These are phyloP conservation scores for Rhimphoctona megacephalus DNA, from an alignment of 2,888 invertebrate genomes.

Conservation along the genomic window DNA sequence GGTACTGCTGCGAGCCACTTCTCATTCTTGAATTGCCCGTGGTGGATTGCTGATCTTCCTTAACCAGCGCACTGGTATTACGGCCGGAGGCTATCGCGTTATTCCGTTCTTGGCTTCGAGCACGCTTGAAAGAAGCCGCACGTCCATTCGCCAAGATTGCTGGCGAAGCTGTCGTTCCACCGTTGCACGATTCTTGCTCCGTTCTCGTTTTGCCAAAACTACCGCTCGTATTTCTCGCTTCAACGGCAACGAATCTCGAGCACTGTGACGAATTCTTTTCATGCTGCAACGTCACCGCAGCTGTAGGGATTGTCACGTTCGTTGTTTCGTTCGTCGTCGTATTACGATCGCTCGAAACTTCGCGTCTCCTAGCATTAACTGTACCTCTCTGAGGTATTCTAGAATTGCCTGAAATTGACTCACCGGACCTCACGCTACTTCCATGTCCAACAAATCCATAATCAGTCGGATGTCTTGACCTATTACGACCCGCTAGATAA, in stretches of 20 bases:
- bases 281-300: constrained; percentile 38
- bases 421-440: constrained; percentile 67
- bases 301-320: not conserved
- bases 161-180: constrained; percentile 42
- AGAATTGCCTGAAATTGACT: constrained; percentile 71
- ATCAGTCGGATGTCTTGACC: constrained; percentile 72
- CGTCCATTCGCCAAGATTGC: constrained; percentile 69
- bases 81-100: constrained; percentile 50
- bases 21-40: constrained; percentile 74
- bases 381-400: constrained; percentile 77
- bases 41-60: constrained; percentile 60
- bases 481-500: constrained; percentile 60
- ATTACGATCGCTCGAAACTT: constrained; percentile 39
- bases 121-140: constrained; percentile 76
- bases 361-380: constrained; percentile 30
- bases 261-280: constrained; percentile 46
- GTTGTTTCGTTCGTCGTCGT: constrained; percentile 13
- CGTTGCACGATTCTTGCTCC: constrained; percentile 61
- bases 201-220: constrained; percentile 70
- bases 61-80: constrained; percentile 42
- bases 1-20: constrained; percentile 68
- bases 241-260: constrained; percentile 33
- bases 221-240: constrained; percentile 39
- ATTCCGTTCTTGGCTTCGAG: constrained; percentile 73
- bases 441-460: constrained; percentile 73